These are phyloP conservation scores for Danaus chrysippus DNA, from an alignment of 2,888 invertebrate genomes.

Conservation along the genomic window DNA sequence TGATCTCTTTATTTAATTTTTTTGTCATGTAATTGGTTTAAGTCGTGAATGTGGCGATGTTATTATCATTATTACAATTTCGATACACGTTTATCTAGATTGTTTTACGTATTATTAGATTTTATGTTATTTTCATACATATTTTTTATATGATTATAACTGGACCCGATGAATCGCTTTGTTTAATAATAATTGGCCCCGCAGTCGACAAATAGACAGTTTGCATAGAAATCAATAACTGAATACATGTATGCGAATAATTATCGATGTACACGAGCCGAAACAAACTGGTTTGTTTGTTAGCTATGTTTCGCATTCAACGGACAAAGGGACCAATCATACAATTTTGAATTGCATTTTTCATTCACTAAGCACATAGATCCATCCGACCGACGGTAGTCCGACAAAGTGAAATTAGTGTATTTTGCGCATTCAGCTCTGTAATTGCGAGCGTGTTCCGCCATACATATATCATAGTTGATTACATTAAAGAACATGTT, in stretches of 20 bases:
- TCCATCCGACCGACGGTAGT: conserved; percentile 21
- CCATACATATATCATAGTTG: conserved; percentile 26
- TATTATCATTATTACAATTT: no score
- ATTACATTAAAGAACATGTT: conserved; percentile 7
- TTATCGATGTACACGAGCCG: conserved; percentile 24
- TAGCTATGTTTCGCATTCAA: conserved; percentile 29
- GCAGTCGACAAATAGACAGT: background rate
- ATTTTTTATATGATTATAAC: no score
- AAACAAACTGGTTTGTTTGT: conserved; percentile 29
- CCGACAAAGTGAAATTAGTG: conserved; percentile 37
- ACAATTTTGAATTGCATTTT: conserved; percentile 37
- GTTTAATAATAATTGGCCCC: no score
- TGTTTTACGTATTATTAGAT: no score
- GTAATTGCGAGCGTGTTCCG: conserved; percentile 36
- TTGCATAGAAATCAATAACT: conserved; percentile 10
- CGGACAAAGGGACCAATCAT: conserved; percentile 38
- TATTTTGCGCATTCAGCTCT: conserved; percentile 33
- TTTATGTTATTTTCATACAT: no score
- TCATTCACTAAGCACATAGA: conserved; percentile 36
- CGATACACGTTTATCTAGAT: no score
- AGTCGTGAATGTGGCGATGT: no score
- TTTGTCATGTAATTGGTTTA: background rate
- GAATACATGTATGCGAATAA: conserved; percentile 23
- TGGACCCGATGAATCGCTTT: no score
- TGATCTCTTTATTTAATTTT: background rate